These are phyloP conservation scores for Synodontis membranacea DNA, from an alignment of 2,113 vertebrate species.

Conservation along the genomic window DNA sequence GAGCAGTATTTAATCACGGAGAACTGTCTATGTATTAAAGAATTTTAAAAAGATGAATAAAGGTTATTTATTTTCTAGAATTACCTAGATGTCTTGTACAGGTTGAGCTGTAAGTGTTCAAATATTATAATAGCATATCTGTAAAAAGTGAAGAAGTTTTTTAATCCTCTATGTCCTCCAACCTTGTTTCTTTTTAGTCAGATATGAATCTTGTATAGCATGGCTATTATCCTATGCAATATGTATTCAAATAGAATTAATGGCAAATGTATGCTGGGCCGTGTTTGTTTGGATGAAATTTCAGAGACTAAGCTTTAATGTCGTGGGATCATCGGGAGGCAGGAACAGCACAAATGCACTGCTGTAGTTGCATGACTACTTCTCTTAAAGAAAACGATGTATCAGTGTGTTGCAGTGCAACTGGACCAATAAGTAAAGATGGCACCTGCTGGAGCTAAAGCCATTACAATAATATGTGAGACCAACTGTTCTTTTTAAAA, in stretches of 20 bases:
- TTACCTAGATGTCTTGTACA: slow-evolving; percentile 85
- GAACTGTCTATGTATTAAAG: slow-evolving; percentile 73
- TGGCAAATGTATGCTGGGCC: slow-evolving; percentile 79
- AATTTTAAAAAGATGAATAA: slow-evolving; percentile 63
- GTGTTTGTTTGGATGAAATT: slow-evolving; percentile 73
- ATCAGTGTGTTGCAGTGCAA: slow-evolving; percentile 85
- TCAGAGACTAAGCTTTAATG: slow-evolving; percentile 78
- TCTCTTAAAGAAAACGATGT: slow-evolving; percentile 85
- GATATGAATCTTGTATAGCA: slow-evolving; percentile 79
- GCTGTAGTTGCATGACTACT: slow-evolving; percentile 94
- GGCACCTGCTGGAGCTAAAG: slow-evolving; percentile 73
- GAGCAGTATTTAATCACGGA: slow-evolving; percentile 75
- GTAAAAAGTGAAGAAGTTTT: slow-evolving; percentile 71
- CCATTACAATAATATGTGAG: slow-evolving; percentile 88
- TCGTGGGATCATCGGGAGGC: slow-evolving; percentile 83
- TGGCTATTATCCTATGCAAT: slow-evolving; percentile 99
- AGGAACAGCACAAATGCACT: slow-evolving; percentile 80
- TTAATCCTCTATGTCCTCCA: slow-evolving; percentile 73
- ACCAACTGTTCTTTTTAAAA: slow-evolving; percentile 69
- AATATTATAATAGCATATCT: slow-evolving; percentile 75
- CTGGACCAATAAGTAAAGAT: slow-evolving; percentile 70
- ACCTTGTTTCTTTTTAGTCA: slow-evolving; percentile 76
- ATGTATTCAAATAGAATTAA: slow-evolving; percentile 85
- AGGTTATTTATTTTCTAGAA: slow-evolving; percentile 77
- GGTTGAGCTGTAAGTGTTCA: slow-evolving; percentile 94